Base-by-base conservation (phyloP, 2,888 invertebrate species). In the Elgonia sp. region DNA sequence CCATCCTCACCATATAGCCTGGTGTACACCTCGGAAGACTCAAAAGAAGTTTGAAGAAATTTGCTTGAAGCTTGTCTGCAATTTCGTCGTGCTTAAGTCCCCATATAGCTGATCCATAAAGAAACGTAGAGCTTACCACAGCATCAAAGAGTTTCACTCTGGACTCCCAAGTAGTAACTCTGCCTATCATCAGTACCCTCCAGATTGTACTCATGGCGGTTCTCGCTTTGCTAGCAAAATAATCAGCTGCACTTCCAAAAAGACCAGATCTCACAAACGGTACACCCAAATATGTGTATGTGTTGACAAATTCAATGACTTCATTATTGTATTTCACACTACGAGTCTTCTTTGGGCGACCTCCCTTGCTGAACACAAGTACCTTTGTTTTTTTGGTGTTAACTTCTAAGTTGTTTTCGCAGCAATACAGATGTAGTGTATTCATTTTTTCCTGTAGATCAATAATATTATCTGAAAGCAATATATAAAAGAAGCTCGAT, bases 371-470 rank as follows among this genome's bases (percentile, higher is more conserved):
- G 7, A 65, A 39, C 8, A 39, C 37, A 18, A 77, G 7, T 0
- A 77, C 53, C 20, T 77, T 53, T 10, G 77, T 65, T 16, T 65
- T 77, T 0, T 18, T 10, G 0, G 39, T 8, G 16, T 77, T 77
- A 1, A 65, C 77, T 65, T 65, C 65, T 12, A 77, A 16, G 7
- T 20, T 12, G 2, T 77, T 77, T 2, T 1, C 10, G 0, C 21
- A 3, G n/a, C 39, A 76, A 53, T 76, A 84, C 14, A 60, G 42
- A 3, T n/a, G 0, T 1, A 76, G 16, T 3, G 20, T 60, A n/a
- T 76, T 18, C 10, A 84, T 4, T 46, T 76, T 84, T 18, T 69
- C 2, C 42, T 84, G 76, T 0, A 69, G 42, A n/a, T 76, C 84
- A 12, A 76, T 29, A 10, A 29, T 53, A 29, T 63, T 20, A 0